These are phyloP conservation scores for Magallana angulata DNA, from an alignment of 1,140 invertebrate genomes.

Conservation along the genomic window DNA sequence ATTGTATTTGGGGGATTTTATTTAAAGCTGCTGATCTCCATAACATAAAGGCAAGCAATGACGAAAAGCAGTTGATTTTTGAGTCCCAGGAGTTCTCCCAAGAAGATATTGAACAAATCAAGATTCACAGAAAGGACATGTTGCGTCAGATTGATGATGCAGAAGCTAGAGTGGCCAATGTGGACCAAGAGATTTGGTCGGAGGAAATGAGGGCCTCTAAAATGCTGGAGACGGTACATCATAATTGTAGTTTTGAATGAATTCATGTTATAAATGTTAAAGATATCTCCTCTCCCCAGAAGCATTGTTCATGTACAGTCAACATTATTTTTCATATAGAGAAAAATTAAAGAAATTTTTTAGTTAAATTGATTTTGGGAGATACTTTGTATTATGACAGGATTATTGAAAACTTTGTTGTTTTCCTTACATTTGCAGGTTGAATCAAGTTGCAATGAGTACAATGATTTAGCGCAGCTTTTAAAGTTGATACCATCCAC, in stretches of 20 bases:
- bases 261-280: not conserved
- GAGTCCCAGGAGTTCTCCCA: conserved; percentile 70
- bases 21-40: conserved; percentile 65
- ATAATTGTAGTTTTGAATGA: not conserved
- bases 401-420: too few species aligned
- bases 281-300: too few species aligned
- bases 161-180: conserved; percentile 63
- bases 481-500: conserved; percentile 69
- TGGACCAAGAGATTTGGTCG: conserved; percentile 71
- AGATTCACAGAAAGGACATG: conserved; percentile 63
- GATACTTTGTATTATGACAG: too few species aligned
- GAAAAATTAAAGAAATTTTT: too few species aligned
- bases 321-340: too few species aligned
- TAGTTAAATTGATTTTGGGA: too few species aligned
- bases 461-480: conserved; percentile 67
- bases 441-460: conserved; percentile 62
- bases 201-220: conserved; percentile 71
- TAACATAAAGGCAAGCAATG: conserved; percentile 55
- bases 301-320: too few species aligned
- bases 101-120: conserved; percentile 72
- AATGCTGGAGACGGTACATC: conserved; percentile 67
- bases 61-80: conserved; percentile 67
- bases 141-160: conserved; percentile 64
- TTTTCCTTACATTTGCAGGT: conserved; percentile 52
- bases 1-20: too few species aligned